Evolutionary conservation across 1,140 invertebrate species (phyloP), one percentile per base, ranked within the genome.

Genomic region (Steinernema khuongi): DNA sequence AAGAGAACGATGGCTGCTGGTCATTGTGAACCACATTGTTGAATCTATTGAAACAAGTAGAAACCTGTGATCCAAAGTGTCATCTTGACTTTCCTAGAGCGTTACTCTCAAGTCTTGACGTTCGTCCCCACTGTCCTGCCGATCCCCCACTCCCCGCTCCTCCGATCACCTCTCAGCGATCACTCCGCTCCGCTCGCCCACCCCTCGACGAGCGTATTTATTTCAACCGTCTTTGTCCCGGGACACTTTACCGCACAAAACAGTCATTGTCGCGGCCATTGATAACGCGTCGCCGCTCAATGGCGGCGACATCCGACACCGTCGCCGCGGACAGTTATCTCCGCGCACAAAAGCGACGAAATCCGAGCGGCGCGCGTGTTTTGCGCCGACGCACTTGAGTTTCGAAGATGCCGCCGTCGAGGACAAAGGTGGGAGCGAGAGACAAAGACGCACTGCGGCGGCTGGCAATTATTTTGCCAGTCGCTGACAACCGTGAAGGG

Each of bases 211-310:
- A 60, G 4, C 22, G 50, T 60, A 41, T 41, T 41, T 41, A 7
- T 60, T 7, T 22, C 26, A n/a, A 60, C 50, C 50, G 22, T n/a
- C 19, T 60, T 60, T 60, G 19, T 60, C 26, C 50, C 50, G 14
- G 14, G 50, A 60, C 50, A 22, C 50, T 60, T 60, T 60, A 60
- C 50, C 50, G 50, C 50, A 60, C 50, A 60, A 60, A 60, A 60
- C 50, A 60, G 7, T 26, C 19, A 60, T 60, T 60, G 50, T 60
- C 7, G 4, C 22, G n/a, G n/a, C n/a, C n/a, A n/a, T n/a, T n/a
- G n/a, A n/a, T n/a, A n/a, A n/a, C n/a, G n/a, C n/a, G n/a, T n/a
- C n/a, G n/a, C n/a, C n/a, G n/a, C n/a, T n/a, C n/a, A n/a, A n/a
- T n/a, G n/a, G n/a, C 50, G 26, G 7, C 19, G 50, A 60, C 19